Percentiles rank a stretch among this genome's conserved stretches.
These are phyloP conservation scores for Pan troglodytes DNA, from an alignment of 2,113 vertebrate species.

Conservation along the genomic window DNA sequence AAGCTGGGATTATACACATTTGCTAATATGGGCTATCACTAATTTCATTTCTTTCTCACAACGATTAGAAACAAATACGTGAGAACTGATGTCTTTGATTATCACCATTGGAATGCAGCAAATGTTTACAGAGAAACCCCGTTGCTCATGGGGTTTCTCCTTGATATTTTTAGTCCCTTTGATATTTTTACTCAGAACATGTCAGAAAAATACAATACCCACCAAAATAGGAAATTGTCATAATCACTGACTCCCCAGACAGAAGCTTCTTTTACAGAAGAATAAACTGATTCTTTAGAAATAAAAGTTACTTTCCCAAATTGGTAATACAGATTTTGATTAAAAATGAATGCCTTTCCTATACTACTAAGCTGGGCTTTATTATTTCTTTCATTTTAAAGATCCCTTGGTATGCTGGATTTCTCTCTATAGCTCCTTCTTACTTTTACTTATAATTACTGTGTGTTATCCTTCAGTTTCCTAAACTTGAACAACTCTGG, in stretches of 20 bases:
- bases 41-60: constrained; percentile 4
- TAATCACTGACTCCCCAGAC: neutral
- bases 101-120: neutral
- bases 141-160: neutral
- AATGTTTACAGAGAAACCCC: neutral
- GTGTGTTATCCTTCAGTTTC: neutral
- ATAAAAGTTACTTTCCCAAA: neutral
- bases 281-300: constrained; percentile 17
- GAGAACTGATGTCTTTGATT: neutral
- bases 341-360: constrained; percentile 22
- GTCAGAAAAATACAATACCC: neutral
- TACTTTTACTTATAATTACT: neutral
- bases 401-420: neutral
- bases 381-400: constrained; percentile 29
- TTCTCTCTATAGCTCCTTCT: neutral
- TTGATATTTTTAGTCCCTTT: neutral
- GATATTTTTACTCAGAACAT: constrained; percentile 43
- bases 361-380: neutral
- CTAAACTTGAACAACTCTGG: neutral
- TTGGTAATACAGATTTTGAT: neutral
- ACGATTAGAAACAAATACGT: neutral
- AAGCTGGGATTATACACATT: neutral
- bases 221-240: neutral
- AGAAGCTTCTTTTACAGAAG: neutral
- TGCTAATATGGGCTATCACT: neutral